These are phyloP conservation scores for Dysmachus trigonus DNA, from an alignment of 2,888 invertebrate genomes.

Conservation along the genomic window DNA sequence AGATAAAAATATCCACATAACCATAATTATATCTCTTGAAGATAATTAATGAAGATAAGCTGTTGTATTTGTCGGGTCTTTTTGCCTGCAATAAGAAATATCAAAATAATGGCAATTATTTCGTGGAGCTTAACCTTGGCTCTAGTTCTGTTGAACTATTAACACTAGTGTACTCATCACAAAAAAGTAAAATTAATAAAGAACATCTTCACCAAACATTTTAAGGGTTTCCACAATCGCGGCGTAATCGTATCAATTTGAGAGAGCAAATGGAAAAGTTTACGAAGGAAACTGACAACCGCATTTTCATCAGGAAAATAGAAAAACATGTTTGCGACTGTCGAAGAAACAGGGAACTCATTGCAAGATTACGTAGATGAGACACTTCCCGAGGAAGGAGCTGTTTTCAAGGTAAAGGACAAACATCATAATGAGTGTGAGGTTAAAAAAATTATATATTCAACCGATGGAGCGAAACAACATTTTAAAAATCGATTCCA, in stretches of 20 bases:
- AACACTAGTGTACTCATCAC: conserved; percentile 60
- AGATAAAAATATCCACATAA: not conserved
- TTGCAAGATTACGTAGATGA: conserved; percentile 10
- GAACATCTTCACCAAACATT: conserved; percentile 71
- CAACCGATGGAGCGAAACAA: no score
- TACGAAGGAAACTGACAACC: conserved; percentile 72
- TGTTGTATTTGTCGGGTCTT: not conserved
- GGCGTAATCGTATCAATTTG: conserved; percentile 70
- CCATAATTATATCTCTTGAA: not conserved
- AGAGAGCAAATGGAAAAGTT: conserved; percentile 70
- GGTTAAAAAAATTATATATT: no score
- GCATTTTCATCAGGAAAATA: conserved; percentile 75
- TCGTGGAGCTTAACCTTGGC: not conserved
- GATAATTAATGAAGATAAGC: not conserved
- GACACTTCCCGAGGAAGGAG: conserved; percentile 55
- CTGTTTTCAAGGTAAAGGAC: not conserved
- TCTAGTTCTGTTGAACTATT: not conserved
- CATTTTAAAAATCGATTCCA: no score
- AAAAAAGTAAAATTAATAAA: conserved; percentile 72
- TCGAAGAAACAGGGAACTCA: conserved; percentile 67
- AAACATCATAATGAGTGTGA: no score
- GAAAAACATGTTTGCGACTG: conserved; percentile 71
- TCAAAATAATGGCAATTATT: not conserved
- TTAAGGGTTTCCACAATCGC: conserved; percentile 69
- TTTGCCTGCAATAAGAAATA: not conserved